Evolutionary conservation across 2,113 vertebrate genomes (phyloP).

Genomic region (Nettapus auritus): DNA sequence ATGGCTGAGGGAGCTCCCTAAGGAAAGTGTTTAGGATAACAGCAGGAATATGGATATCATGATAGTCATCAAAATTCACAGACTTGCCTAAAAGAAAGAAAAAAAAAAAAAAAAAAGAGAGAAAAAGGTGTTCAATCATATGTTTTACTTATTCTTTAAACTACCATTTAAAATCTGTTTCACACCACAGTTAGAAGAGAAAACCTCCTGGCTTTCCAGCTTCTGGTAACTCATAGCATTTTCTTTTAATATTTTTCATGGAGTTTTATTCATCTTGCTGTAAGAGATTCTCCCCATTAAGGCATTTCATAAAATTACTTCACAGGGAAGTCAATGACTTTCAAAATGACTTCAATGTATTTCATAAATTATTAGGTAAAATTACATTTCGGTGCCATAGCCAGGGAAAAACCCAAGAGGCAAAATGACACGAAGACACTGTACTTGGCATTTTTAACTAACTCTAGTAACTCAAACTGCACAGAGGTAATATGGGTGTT

Average conservation of each 20-base stretch:
- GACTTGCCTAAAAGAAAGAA: conserved; percentile 80
- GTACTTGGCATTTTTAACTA: neutral
- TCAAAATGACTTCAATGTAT: neutral
- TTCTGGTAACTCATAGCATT: neutral
- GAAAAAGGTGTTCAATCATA: neutral
- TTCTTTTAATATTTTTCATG: neutral
- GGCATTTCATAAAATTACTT: neutral
- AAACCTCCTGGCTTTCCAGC: neutral
- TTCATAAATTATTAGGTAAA: conserved; percentile 15
- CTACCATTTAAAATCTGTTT: neutral
- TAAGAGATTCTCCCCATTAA: neutral
- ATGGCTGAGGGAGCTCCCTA: conserved; percentile 86
- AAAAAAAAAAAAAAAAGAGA: neutral
- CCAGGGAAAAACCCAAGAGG: neutral
- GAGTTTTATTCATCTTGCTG: neutral
- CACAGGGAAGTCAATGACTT: neutral
- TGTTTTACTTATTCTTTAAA: neutral
- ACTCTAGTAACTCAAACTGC: neutral
- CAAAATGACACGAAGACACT: neutral
- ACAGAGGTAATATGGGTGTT: neutral
- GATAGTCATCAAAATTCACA: conserved; percentile 81
- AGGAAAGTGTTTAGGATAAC: conserved; percentile 90
- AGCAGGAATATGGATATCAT: conserved; percentile 82
- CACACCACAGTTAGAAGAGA: neutral
- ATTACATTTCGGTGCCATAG: neutral